Percentiles rank a stretch among this genome's conserved stretches.
phyloP scores from a whole-genome alignment of 2,888 invertebrate genomes.

The Panzeria rudis region DNA sequence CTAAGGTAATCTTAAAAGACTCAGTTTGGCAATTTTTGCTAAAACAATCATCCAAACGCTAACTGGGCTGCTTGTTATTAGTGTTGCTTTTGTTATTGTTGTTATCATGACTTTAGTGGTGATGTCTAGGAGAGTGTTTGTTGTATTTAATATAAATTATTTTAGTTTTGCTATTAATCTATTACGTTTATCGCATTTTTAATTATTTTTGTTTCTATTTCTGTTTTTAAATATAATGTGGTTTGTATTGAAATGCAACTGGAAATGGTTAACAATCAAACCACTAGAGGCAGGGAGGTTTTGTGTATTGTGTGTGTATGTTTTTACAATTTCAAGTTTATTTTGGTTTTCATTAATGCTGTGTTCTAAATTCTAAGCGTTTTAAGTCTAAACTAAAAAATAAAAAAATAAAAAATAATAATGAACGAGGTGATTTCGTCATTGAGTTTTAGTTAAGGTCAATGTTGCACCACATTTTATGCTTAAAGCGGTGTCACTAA shows the following conservation, averaged over 20 bases:
- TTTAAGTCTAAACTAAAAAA: slow-evolving; percentile 24
- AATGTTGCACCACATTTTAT: slow-evolving; percentile 71
- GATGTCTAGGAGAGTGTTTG: slow-evolving; percentile 25
- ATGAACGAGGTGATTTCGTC: slow-evolving; percentile 64
- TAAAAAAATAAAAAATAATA: slow-evolving; percentile 4
- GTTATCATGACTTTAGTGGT: background rate
- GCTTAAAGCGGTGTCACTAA: slow-evolving; percentile 68
- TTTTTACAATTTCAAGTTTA: slow-evolving; percentile 63
- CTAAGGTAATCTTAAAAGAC: too few species aligned
- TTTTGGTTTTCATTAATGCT: slow-evolving; percentile 51
- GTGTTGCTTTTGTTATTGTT: slow-evolving; percentile 1
- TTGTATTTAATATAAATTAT: slow-evolving; percentile 33
- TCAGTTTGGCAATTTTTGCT: too few species aligned
- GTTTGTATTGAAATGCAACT: slow-evolving; percentile 70
- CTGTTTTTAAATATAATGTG: slow-evolving; percentile 51
- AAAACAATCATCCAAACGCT: too few species aligned
- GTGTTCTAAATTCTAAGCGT: slow-evolving; percentile 68
- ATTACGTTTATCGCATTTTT: slow-evolving; percentile 68
- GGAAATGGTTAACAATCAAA: slow-evolving; percentile 55
- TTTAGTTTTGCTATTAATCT: slow-evolving; percentile 64
- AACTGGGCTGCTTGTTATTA: background rate
- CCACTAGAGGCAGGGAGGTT: slow-evolving; percentile 59
- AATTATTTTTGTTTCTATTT: slow-evolving; percentile 54
- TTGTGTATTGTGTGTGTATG: background rate
- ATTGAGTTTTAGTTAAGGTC: slow-evolving; percentile 71